Evolutionary conservation across 2,797 vertebrate genomes (phyloP).

Genomic region (Pseudomugil tenellus): DNA sequence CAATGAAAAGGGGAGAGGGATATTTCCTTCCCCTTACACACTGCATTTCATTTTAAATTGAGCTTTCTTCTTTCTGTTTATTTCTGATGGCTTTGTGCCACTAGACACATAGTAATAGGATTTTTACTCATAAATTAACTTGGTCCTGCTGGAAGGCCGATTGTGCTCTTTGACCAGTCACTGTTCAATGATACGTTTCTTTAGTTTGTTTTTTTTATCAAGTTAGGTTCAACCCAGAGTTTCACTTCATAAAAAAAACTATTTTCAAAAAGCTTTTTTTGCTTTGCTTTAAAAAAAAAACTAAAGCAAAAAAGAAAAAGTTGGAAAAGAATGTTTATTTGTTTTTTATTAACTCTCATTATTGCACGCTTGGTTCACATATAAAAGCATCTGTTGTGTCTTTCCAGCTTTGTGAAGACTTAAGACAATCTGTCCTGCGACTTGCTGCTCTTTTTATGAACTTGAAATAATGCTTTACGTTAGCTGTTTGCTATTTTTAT

Average conservation of each 20-base stretch:
- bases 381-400: slow-evolving; percentile 19
- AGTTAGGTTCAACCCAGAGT: slow-evolving; percentile 43
- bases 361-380: slow-evolving; percentile 6
- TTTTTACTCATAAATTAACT: slow-evolving; percentile 79
- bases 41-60: slow-evolving; percentile 69
- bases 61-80: slow-evolving; percentile 74
- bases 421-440: background rate
- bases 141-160: slow-evolving; percentile 60
- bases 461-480: slow-evolving; percentile 47
- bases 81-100: slow-evolving; percentile 79
- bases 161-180: slow-evolving; percentile 76
- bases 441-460: slow-evolving; percentile 38
- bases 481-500: slow-evolving; percentile 36
- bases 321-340: slow-evolving; percentile 25
- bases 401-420: slow-evolving; percentile 24
- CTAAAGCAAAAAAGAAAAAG: background rate
- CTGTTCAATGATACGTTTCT: slow-evolving; percentile 62
- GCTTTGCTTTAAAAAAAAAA: background rate
- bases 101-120: slow-evolving; percentile 80
- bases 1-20: slow-evolving; percentile 39
- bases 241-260: slow-evolving; percentile 33
- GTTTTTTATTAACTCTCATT: slow-evolving; percentile 11
- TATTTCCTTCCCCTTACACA: slow-evolving; percentile 17
- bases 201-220: slow-evolving; percentile 63
- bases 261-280: slow-evolving; percentile 29